Percentiles rank a stretch among this genome's conserved stretches.
Conservation (phyloP, 2,888 invertebrate genomes). For the Argyra leucocephala region DNA sequence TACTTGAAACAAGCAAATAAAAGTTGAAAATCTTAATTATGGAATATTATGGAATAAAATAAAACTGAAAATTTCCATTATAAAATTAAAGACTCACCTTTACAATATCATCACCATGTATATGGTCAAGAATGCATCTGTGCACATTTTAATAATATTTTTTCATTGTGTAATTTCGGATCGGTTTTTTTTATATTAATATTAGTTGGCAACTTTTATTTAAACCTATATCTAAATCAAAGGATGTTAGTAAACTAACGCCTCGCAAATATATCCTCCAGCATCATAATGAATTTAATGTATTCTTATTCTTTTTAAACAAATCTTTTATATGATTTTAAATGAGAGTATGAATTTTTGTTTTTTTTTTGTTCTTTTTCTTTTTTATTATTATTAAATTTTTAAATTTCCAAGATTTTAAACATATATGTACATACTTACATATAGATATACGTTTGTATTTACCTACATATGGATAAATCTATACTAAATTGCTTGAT, state of each 20-base stretch:
- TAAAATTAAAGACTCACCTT: too few species aligned
- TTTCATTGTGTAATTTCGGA: too few species aligned
- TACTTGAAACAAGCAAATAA: too few species aligned
- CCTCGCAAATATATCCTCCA: not conserved
- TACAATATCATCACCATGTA: too few species aligned
- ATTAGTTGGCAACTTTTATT: not conserved
- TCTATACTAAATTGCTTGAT: not conserved
- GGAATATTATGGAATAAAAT: too few species aligned
- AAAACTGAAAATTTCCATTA: too few species aligned
- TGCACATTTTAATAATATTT: too few species aligned
- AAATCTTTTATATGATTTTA: not conserved
- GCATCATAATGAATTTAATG: not conserved
- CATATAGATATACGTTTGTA: not conserved
- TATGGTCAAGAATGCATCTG: too few species aligned
- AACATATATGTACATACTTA: not conserved
- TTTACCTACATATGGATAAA: not conserved
- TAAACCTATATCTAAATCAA: not conserved
- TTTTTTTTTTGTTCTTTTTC: not conserved
- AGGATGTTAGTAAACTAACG: not conserved
- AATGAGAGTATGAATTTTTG: not conserved
- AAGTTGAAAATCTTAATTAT: too few species aligned
- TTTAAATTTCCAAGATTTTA: not conserved
- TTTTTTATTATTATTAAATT: not conserved
- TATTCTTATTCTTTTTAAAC: not conserved
- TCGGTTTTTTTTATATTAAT: too few species aligned